Conservation (phyloP, 2,113 vertebrate genomes). For the Fukomys damarensis region DNA sequence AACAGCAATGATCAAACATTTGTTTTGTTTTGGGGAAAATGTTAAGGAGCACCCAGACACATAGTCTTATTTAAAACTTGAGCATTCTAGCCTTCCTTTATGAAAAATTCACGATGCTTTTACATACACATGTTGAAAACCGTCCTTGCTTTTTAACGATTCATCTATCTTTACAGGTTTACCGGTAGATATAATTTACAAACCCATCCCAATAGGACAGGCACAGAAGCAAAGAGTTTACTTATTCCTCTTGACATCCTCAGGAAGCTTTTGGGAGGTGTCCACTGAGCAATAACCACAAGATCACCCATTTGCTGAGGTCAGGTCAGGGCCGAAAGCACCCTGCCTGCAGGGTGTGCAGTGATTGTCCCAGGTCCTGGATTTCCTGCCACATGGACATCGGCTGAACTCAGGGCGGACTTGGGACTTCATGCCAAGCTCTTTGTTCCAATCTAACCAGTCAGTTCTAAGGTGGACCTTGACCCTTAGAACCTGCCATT, state of each 20-base stretch:
- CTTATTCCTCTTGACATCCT: background rate
- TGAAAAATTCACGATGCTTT: background rate
- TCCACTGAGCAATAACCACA: too few relatives aligned
- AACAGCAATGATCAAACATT: background rate
- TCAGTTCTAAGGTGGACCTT: background rate
- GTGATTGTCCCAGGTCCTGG: rapidly evolving
- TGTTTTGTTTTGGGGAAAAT: background rate
- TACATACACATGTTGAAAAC: background rate
- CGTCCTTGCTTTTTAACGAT: background rate
- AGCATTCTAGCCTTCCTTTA: background rate
- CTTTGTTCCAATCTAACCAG: background rate
- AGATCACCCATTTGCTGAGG: background rate
- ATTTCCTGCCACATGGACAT: too few relatives aligned
- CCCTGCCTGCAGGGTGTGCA: rapidly evolving
- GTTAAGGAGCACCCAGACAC: background rate
- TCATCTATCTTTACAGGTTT: background rate
- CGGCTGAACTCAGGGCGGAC: too few relatives aligned
- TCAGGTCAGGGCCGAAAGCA: too few relatives aligned
- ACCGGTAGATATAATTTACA: background rate
- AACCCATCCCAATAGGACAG: background rate
- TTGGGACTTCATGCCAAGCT: background rate
- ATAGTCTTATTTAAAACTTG: background rate
- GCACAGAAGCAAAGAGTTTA: background rate
- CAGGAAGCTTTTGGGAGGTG: background rate
- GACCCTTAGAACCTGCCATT: background rate